A percentile compares a stretch with the other conserved stretches of the same genome.
phyloP scores from a whole-genome alignment of 2,888 invertebrate genomes.

The Pedicia rivosa region DNA sequence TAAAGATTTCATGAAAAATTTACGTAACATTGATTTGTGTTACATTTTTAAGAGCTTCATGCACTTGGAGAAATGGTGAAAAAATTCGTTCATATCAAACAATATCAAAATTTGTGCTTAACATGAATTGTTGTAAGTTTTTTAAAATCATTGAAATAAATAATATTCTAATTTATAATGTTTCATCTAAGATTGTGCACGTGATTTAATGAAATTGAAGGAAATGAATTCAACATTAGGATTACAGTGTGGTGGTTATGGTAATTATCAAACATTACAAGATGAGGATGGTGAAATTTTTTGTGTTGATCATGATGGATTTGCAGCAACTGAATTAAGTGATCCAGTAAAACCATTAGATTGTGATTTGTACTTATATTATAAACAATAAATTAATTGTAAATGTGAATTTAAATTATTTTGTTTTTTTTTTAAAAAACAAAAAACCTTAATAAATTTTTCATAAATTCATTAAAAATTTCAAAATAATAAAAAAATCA shows the following conservation, averaged over 20 bases:
- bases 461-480: no score
- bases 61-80: conserved; percentile 41
- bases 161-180: conserved; percentile 12
- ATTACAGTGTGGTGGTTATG: conserved; percentile 36
- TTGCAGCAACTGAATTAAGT: conserved; percentile 22
- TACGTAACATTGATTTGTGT: not conserved
- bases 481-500: no score
- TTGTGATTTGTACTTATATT: conserved; percentile 13
- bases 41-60: conserved; percentile 35
- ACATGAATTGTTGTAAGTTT: conserved; percentile 54
- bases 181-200: conserved; percentile 38
- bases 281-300: conserved; percentile 34
- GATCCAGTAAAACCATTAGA: conserved; percentile 10
- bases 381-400: no score
- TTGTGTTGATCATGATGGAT: conserved; percentile 46
- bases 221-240: conserved; percentile 33
- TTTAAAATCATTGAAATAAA: not conserved
- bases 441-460: no score
- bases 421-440: no score
- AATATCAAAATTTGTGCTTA: conserved; percentile 22
- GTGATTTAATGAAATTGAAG: conserved; percentile 36
- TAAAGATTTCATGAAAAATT: not conserved
- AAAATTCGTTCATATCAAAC: conserved; percentile 38
- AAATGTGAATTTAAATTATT: no score
- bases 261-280: conserved; percentile 40